Conservation (phyloP, 2,113 vertebrate species). For the Paedocypris sp. region DNA sequence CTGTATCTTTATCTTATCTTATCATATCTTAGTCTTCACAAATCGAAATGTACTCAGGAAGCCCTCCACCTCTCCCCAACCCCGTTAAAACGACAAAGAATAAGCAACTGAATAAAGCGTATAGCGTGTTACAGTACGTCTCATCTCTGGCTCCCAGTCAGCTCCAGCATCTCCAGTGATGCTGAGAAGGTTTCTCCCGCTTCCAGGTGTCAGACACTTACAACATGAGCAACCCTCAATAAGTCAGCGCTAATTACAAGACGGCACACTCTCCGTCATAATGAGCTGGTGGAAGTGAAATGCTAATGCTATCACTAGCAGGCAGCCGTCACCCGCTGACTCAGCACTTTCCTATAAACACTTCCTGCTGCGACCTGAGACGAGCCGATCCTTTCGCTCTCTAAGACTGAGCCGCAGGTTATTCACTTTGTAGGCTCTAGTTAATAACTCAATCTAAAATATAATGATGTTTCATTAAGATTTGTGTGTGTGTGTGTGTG, state of each 20-base stretch:
- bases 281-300: constrained; percentile 18
- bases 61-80: too few relatives aligned
- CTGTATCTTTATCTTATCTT: too few relatives aligned
- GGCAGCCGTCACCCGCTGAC: neutral
- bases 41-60: too few relatives aligned
- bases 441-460: neutral
- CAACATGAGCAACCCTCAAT: constrained; percentile 14
- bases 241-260: constrained; percentile 21
- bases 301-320: constrained; percentile 26
- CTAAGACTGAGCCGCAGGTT: neutral
- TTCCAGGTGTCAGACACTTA: constrained; percentile 15
- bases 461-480: neutral
- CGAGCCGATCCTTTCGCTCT: neutral
- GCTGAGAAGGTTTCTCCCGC: neutral
- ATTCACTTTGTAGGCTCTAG: neutral
- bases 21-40: too few relatives aligned
- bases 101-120: too few relatives aligned
- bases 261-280: constrained; percentile 4
- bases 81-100: too few relatives aligned
- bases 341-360: constrained; percentile 12
- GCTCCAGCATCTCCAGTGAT: neutral
- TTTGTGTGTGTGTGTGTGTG: too few relatives aligned
- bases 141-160: too few relatives aligned
- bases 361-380: neutral
- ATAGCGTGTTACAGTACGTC: too few relatives aligned